A percentile compares a stretch with the other conserved stretches of the same genome.
Evolutionary conservation across 2,113 vertebrate genomes (phyloP).

Genomic region (Onychorhynchus coronatus): DNA sequence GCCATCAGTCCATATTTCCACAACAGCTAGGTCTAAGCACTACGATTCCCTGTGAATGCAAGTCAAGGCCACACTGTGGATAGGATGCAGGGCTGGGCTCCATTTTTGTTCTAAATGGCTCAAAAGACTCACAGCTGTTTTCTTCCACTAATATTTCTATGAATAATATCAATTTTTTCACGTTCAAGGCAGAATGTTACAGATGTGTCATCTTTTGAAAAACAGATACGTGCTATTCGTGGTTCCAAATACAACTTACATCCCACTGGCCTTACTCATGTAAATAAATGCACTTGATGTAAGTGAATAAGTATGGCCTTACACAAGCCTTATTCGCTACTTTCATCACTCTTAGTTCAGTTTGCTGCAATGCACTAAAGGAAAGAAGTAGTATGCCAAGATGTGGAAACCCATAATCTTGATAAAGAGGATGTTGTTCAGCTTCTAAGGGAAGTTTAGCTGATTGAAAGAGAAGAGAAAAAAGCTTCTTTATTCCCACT

Average conservation of each 20-base stretch:
- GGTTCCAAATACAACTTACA: neutral
- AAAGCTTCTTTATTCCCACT: neutral
- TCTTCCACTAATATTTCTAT: neutral
- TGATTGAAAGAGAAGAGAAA: conserved; percentile 16
- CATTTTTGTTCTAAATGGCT: neutral
- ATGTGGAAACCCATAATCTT: conserved; percentile 35
- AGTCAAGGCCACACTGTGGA: neutral
- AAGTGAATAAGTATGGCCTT: neutral
- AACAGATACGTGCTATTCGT: neutral
- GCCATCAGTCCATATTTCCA: neutral
- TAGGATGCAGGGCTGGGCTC: neutral
- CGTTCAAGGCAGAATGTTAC: neutral
- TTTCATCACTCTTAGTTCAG: neutral
- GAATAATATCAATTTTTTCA: neutral
- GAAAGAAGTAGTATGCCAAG: conserved; percentile 40
- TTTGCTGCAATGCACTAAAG: conserved; percentile 16
- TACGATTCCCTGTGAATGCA: neutral
- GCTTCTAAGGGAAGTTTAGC: conserved; percentile 31
- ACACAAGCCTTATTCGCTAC: neutral
- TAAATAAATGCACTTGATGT: neutral
- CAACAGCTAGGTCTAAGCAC: neutral
- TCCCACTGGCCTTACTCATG: neutral
- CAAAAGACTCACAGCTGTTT: neutral
- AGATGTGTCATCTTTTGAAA: neutral
- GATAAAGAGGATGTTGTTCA: conserved; percentile 28